Evolutionary conservation across 2,113 vertebrate species (phyloP).

Genomic region (Grammomys surdaster): DNA sequence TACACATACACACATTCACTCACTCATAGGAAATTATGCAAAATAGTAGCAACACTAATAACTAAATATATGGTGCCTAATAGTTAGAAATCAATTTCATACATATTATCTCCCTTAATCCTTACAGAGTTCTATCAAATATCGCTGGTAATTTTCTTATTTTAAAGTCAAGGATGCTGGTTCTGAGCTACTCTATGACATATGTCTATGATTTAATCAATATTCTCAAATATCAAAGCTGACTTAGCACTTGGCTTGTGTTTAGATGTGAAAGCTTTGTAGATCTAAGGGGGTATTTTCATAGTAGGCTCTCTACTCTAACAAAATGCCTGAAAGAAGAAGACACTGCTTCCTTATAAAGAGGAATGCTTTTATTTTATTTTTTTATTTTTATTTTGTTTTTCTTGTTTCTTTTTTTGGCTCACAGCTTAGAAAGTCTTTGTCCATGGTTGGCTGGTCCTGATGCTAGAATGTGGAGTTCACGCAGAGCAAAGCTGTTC

Average conservation of each 20-base stretch:
- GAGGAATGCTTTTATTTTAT: neutral
- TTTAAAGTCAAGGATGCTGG: slow-evolving; percentile 25
- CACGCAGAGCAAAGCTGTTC: neutral
- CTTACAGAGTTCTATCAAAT: neutral
- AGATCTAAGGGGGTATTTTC: neutral
- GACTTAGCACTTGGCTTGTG: neutral
- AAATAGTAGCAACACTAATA: neutral
- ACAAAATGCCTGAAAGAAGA: neutral
- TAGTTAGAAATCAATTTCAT: slow-evolving; percentile 37
- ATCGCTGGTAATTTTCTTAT: neutral
- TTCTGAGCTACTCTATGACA: neutral
- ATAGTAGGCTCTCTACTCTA: neutral
- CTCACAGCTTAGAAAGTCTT: neutral
- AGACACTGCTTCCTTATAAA: neutral
- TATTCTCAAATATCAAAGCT: neutral
- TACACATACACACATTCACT: neutral
- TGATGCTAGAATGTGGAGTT: neutral
- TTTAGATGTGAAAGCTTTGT: neutral
- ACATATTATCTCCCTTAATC: neutral
- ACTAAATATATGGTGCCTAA: slow-evolving; percentile 7
- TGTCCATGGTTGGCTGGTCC: neutral
- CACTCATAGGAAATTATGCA: neutral
- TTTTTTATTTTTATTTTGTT: neutral
- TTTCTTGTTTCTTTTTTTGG: neutral
- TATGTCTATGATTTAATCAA: neutral